These are phyloP conservation scores for Nemotelus pantherinus DNA, from an alignment of 2,888 invertebrate species.

Conservation along the genomic window DNA sequence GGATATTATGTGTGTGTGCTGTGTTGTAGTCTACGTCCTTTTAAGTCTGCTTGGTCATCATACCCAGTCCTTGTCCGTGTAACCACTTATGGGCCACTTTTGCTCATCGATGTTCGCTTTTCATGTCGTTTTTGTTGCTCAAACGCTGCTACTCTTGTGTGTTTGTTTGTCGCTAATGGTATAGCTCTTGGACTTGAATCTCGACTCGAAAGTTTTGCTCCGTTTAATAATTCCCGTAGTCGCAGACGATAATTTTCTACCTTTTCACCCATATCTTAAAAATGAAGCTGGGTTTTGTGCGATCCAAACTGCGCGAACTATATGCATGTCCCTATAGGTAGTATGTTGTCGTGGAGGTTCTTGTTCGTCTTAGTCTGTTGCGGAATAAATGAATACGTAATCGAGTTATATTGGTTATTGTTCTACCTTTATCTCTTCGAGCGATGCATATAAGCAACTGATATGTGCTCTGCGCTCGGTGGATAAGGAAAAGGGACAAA, in stretches of 20 bases:
- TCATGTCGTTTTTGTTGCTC: neutral
- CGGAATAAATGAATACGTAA: constrained; percentile 51
- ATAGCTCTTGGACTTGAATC: neutral
- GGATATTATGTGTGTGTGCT: constrained; percentile 61
- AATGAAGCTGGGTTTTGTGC: constrained; percentile 36
- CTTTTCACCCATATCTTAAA: constrained; percentile 41
- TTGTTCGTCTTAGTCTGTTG: constrained; percentile 37
- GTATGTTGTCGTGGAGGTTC: neutral
- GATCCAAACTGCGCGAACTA: constrained; percentile 3
- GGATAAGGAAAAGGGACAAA: constrained; percentile 47
- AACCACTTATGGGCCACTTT: constrained; percentile 24
- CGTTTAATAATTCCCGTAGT: constrained; percentile 36
- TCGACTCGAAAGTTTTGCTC: constrained; percentile 33
- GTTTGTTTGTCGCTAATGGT: constrained; percentile 38
- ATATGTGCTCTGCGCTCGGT: constrained; percentile 37
- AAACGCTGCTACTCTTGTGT: neutral
- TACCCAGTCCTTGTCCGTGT: neutral
- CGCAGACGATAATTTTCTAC: constrained; percentile 35
- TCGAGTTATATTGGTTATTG: constrained; percentile 51
- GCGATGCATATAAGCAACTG: constrained; percentile 47
- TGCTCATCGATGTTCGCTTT: constrained; percentile 5
- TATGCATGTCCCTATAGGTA: neutral
- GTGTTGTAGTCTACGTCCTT: constrained; percentile 50
- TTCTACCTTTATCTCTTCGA: constrained; percentile 47
- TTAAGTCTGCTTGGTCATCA: neutral